Percentiles rank a stretch among this genome's conserved stretches.
Conservation (phyloP, 2,888 invertebrate genomes). For the Laothoe populi region DNA sequence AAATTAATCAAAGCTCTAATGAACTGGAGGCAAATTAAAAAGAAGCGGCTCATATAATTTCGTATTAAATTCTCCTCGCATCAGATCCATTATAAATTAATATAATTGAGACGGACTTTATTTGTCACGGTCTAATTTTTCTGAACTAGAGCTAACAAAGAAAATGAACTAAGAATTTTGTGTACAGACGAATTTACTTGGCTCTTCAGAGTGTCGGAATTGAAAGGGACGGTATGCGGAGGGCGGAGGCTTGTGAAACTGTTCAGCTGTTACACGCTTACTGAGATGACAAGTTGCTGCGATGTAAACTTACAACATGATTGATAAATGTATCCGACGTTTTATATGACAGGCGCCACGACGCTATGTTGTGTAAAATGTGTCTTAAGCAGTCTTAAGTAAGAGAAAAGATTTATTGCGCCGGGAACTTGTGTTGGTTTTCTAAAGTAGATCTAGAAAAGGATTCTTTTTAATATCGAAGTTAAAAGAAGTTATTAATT, state of each 20-base stretch:
- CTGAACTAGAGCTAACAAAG: conserved; percentile 9
- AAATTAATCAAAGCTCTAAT: conserved; percentile 14
- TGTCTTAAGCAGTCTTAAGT: not conserved
- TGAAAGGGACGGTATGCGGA: not conserved
- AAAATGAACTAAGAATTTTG: not conserved
- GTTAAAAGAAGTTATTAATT: too few relatives aligned
- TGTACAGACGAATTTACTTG: conserved; percentile 16
- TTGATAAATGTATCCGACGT: not conserved
- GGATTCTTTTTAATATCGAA: too few relatives aligned
- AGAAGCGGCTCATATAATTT: not conserved
- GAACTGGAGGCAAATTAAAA: conserved; percentile 9
- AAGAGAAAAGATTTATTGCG: not conserved
- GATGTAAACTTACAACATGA: not conserved
- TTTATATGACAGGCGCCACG: not conserved
- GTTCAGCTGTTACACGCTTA: not conserved
- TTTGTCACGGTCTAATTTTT: conserved; percentile 3
- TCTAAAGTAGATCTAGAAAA: not conserved
- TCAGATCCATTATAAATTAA: conserved; percentile 10
- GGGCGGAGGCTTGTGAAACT: not conserved
- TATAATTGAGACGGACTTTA: conserved; percentile 14
- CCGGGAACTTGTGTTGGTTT: not conserved
- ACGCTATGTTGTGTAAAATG: not conserved
- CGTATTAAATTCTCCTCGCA: not conserved
- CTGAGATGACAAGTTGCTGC: not conserved
- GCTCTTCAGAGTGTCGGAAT: not conserved